Base-by-base conservation (phyloP, 2,113 vertebrate genomes). In the Megalops atlanticus region DNA sequence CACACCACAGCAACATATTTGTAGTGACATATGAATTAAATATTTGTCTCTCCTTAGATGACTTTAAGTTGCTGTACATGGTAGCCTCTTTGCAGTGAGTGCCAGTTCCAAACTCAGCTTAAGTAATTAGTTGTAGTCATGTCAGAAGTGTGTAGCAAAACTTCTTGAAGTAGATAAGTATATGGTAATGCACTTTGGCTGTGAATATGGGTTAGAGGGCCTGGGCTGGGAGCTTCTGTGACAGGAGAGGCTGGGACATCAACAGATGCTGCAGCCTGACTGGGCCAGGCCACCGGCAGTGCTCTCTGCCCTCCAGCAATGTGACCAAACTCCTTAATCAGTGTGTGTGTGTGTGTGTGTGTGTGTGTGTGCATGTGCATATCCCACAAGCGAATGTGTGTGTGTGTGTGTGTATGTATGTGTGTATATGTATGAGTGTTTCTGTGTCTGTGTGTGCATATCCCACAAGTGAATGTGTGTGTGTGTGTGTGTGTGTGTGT, bases 71-170 rank as follows among this genome's bases (percentile, higher is more conserved):
- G n/a, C n/a, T n/a, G n/a, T n/a, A n/a, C n/a, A n/a, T n/a, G n/a
- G n/a, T n/a, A n/a, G n/a, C n/a, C n/a, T n/a, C n/a, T n/a, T n/a
- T n/a, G n/a, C n/a, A n/a, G n/a, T n/a, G n/a, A n/a, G n/a, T n/a
- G n/a, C n/a, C n/a, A n/a, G n/a, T n/a, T 38, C 75, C 49, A 73
- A 52, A 24, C 41, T 69, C 70, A 58, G 76, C 36, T 77, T 71
- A 68, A 75, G 40, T 82, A 58, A 77, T 43, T 54, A 77, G 68
- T 31, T 54, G 31, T 40, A 47, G 35, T 45, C 18, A 35, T 49
- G 24, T 39, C 47, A 24, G 36, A 71, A 64, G 24, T 64, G n/a
- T n/a, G n/a, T n/a, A n/a, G n/a, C 58, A 7, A 24, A 68, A 15
- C 18, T 21, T 69, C 54, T 18, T 79, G 38, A 70, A 69, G 18